phyloP scores from a whole-genome alignment of 2,797 vertebrate genomes.

The Macroramphosus scolopax region DNA sequence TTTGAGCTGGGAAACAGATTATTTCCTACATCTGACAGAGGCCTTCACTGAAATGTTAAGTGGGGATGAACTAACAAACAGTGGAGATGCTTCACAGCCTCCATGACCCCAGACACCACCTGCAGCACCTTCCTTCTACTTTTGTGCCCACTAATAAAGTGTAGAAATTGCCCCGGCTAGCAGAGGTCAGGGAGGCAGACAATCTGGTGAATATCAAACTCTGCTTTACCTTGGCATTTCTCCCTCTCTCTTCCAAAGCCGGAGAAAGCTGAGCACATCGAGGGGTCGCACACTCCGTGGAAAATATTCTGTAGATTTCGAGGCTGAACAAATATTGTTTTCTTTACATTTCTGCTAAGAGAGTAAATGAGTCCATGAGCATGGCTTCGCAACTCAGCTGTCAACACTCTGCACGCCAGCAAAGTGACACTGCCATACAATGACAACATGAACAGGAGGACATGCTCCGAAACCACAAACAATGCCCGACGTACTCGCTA shows the following conservation, averaged over 20 bases:
- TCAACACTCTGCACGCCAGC: background rate
- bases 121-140: conserved; percentile 1
- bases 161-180: conserved; percentile 32
- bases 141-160: conserved; percentile 30
- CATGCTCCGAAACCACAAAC: too few species aligned
- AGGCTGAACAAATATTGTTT: conserved; percentile 27
- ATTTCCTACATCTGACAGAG: background rate
- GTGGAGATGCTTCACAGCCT: background rate
- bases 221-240: conserved; percentile 7
- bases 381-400: background rate
- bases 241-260: conserved; percentile 15
- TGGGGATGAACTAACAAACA: background rate
- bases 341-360: conserved; percentile 19
- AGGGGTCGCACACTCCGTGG: conserved; percentile 27
- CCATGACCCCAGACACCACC: background rate
- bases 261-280: conserved; percentile 12
- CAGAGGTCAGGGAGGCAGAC: conserved; percentile 21
- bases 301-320: conserved; percentile 16
- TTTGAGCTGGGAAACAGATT: background rate
- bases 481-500: too few species aligned
- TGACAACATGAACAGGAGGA: too few species aligned
- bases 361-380: conserved; percentile 12
- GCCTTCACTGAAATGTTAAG: background rate
- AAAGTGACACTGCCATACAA: too few species aligned
- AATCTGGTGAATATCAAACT: conserved; percentile 26